Conservation (phyloP, 2,113 vertebrate genomes). For the Bubo bubo region DNA sequence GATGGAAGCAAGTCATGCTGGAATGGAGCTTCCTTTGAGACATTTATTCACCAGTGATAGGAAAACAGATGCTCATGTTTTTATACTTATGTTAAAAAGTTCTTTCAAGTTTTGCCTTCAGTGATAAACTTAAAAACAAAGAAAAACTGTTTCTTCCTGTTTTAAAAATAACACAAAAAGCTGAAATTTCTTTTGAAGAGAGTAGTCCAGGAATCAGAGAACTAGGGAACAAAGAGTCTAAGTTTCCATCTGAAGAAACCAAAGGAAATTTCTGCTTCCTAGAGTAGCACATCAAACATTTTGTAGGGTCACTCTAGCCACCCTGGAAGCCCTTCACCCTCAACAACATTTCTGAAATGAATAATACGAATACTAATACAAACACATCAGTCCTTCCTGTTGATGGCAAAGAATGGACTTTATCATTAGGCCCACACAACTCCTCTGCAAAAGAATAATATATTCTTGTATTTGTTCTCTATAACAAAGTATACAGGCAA, state of each 20-base stretch:
- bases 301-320: constrained; percentile 1
- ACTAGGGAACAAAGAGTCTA: constrained; percentile 53
- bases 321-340: constrained; percentile 21
- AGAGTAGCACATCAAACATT: constrained; percentile 71
- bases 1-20: not conserved
- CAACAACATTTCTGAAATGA: not conserved
- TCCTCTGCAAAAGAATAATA: not conserved
- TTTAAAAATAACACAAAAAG: constrained; percentile 65
- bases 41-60: not conserved
- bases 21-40: not conserved
- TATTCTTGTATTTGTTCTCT: not conserved
- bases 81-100: not conserved
- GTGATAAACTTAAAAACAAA: constrained; percentile 41
- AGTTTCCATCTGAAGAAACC: not conserved
- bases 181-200: constrained; percentile 59
- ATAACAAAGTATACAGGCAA: not conserved
- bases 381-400: constrained; percentile 8
- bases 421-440: not conserved
- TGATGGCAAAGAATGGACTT: not conserved
- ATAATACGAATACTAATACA: not conserved
- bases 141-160: constrained; percentile 37
- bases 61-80: not conserved
- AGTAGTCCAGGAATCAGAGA: constrained; percentile 21
- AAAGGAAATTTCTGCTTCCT: constrained; percentile 79
- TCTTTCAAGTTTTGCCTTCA: constrained; percentile 56